These are phyloP conservation scores for Microdon myrmicae DNA, from an alignment of 2,888 invertebrate species.

Conservation along the genomic window DNA sequence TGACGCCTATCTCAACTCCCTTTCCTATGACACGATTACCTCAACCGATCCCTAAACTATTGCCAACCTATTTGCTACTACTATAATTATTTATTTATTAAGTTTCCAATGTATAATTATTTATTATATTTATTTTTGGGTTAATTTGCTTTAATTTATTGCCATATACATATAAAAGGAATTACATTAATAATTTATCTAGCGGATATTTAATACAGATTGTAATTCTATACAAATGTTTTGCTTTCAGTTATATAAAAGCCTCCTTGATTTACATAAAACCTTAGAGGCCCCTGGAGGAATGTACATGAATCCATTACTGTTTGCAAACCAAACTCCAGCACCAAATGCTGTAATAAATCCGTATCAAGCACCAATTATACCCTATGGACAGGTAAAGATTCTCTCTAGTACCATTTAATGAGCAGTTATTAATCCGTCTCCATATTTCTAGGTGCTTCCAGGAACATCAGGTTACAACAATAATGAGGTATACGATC, in stretches of 20 bases:
- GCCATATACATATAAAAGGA: neutral
- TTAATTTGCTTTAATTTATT: neutral
- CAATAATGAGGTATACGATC: constrained; percentile 42
- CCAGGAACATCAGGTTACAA: constrained; percentile 41
- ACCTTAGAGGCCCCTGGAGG: constrained; percentile 63
- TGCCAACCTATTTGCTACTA: no score
- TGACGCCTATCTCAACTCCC: no score
- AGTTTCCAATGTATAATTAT: neutral
- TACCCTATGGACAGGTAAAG: constrained; percentile 26
- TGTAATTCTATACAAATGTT: neutral
- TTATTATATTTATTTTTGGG: neutral
- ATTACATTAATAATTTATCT: neutral
- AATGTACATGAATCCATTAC: constrained; percentile 64
- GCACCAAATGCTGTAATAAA: constrained; percentile 54
- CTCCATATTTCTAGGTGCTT: constrained; percentile 14
- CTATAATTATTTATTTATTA: no score
- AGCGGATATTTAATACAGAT: no score
- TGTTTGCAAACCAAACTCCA: constrained; percentile 63
- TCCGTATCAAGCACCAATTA: constrained; percentile 8
- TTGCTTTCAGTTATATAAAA: constrained; percentile 61
- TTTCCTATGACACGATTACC: no score
- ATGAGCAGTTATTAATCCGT: neutral
- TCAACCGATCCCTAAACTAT: no score
- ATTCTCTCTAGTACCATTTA: no score
- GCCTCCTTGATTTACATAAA: constrained; percentile 60